Evolutionary conservation across 2,888 invertebrate genomes (phyloP).

Genomic region (Vandiemenella viatica): DNA sequence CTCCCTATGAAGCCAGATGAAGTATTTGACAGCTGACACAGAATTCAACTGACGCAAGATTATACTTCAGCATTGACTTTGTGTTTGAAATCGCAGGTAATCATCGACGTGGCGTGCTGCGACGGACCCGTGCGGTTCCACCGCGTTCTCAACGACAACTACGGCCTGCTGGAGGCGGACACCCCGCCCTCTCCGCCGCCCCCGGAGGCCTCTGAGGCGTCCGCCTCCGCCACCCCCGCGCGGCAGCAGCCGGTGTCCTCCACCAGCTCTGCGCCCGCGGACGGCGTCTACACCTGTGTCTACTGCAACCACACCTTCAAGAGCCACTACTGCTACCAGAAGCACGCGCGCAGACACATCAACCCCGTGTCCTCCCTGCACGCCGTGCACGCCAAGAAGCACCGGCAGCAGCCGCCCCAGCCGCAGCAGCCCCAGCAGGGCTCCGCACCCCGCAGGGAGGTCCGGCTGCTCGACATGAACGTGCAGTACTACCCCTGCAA

Average conservation of each 20-base stretch:
- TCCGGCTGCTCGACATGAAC: conserved; percentile 54
- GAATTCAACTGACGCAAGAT: no score
- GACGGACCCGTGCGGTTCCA: conserved; percentile 82
- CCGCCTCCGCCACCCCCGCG: neutral
- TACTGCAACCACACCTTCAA: conserved; percentile 68
- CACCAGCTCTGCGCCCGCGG: conserved; percentile 15
- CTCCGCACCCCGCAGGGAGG: conserved; percentile 31
- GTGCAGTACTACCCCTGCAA: conserved; percentile 88
- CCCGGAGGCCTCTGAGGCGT: neutral
- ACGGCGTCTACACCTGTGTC: conserved; percentile 43
- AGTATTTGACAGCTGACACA: no score
- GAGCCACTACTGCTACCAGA: conserved; percentile 74
- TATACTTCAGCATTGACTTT: no score
- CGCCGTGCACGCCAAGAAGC: conserved; percentile 8
- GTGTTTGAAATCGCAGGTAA: conserved; percentile 30
- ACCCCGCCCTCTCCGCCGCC: conserved; percentile 9
- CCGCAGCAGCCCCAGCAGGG: conserved; percentile 15
- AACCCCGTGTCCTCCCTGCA: conserved; percentile 41
- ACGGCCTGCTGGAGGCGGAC: conserved; percentile 33
- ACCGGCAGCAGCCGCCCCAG: conserved; percentile 12
- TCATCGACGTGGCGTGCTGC: conserved; percentile 78
- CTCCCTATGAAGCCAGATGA: no score
- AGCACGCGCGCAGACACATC: conserved; percentile 53
- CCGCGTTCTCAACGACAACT: conserved; percentile 69
- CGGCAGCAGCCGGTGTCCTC: neutral